Evolutionary conservation across 2,113 vertebrate species (phyloP).

Genomic region (Dissostichus mawsoni): DNA sequence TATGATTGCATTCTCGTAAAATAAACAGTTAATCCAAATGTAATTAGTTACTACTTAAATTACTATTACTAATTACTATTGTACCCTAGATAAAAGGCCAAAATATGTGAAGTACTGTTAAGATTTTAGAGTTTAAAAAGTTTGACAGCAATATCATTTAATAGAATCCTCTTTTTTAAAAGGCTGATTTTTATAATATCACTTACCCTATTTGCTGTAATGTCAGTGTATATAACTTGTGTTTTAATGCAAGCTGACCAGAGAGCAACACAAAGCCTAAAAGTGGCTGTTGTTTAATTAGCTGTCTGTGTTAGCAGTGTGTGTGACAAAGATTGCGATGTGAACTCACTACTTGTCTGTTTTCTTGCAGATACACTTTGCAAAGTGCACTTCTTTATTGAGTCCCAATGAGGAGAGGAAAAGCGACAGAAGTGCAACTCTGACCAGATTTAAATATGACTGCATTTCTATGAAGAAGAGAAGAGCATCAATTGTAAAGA

Average conservation of each 20-base stretch:
- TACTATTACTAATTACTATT: neutral
- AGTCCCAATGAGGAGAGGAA: slow-evolving; percentile 66
- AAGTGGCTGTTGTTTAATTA: neutral
- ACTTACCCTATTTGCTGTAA: too few species aligned
- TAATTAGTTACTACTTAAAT: neutral
- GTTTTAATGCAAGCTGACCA: neutral
- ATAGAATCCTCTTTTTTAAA: too few species aligned
- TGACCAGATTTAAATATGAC: neutral
- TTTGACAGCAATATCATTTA: too few species aligned
- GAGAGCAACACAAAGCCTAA: neutral
- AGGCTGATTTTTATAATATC: too few species aligned
- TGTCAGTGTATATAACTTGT: too few species aligned
- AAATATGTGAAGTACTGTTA: neutral
- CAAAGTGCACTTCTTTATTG: slow-evolving; percentile 89
- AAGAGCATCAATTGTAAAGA: neutral
- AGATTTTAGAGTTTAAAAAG: too few species aligned
- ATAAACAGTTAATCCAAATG: neutral
- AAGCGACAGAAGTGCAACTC: neutral
- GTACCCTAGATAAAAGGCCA: neutral
- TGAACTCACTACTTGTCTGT: slow-evolving; percentile 12
- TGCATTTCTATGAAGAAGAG: neutral
- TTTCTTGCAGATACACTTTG: slow-evolving; percentile 84
- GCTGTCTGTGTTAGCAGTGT: neutral
- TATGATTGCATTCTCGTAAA: too few species aligned
- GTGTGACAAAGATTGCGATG: neutral